phyloP scores from a whole-genome alignment of 2,113 vertebrate species.

The Anhinga anhinga region DNA sequence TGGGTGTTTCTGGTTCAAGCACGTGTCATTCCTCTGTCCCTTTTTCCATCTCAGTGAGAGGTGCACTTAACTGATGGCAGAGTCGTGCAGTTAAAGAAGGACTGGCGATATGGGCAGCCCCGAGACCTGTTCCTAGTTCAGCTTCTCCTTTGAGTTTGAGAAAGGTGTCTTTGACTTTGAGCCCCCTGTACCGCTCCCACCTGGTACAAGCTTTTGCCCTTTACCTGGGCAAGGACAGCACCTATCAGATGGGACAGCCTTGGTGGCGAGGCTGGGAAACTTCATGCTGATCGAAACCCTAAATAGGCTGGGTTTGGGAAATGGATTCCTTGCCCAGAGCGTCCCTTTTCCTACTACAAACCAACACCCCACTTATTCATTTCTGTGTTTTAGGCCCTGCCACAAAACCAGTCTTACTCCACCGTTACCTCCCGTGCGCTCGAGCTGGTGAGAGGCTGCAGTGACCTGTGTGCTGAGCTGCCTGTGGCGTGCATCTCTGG shows the following conservation, averaged over 20 bases:
- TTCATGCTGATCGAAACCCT: neutral
- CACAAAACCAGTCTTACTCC: neutral
- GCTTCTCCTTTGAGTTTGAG: neutral
- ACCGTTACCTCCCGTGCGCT: fast-evolving
- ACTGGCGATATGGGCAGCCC: neutral
- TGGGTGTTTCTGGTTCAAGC: fast-evolving
- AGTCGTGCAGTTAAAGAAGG: no score
- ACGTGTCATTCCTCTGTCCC: neutral
- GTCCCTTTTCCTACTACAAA: neutral
- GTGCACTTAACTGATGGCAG: no score
- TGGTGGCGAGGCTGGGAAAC: neutral
- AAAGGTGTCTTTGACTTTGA: neutral
- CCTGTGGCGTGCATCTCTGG: neutral
- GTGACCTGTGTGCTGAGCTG: neutral
- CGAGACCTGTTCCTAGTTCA: neutral
- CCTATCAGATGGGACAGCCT: no score
- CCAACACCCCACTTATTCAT: neutral
- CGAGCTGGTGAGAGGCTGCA: no score
- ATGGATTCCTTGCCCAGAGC: neutral
- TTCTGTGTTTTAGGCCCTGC: neutral
- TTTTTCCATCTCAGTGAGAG: no score
- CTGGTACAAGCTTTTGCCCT: neutral
- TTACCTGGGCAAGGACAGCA: neutral
- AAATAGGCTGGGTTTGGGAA: neutral
- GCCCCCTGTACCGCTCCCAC: neutral